Percentiles rank a stretch among this genome's conserved stretches.
phyloP scores from a whole-genome alignment of 2,113 vertebrate genomes.

The Halichoeres trimaculatus region DNA sequence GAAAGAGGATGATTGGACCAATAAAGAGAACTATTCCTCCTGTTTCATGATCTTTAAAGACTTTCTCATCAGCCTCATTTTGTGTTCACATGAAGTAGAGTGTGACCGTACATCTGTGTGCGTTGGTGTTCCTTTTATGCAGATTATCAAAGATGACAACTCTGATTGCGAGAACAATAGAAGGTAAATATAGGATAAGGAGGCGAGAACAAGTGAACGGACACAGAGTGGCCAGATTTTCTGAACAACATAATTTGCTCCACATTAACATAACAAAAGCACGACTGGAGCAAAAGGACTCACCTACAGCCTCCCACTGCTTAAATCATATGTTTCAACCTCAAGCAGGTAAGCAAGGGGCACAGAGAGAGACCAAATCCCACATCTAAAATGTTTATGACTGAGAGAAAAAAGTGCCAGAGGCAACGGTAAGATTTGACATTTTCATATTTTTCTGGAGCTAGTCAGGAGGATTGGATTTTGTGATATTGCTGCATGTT shows the following conservation, averaged over 20 bases:
- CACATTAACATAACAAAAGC: constrained; percentile 60
- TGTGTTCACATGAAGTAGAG: neutral
- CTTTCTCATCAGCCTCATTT: neutral
- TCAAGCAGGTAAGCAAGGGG: neutral
- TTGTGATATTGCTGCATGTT: neutral
- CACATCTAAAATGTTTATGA: constrained; percentile 22
- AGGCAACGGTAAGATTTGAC: constrained; percentile 3
- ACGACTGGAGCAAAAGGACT: constrained; percentile 17
- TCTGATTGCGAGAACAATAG: constrained; percentile 66
- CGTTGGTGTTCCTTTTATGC: constrained; percentile 27
- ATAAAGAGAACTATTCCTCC: constrained; percentile 2
- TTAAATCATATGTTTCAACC: constrained; percentile 22
- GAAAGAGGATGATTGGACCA: constrained; percentile 10
- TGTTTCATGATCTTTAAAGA: neutral
- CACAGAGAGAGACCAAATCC: constrained; percentile 21
- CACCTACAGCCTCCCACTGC: constrained; percentile 31
- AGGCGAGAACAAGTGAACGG: constrained; percentile 9
- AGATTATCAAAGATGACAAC: constrained; percentile 60
- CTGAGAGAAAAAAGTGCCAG: neutral
- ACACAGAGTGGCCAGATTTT: constrained; percentile 53
- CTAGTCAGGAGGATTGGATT: constrained; percentile 29
- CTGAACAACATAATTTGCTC: constrained; percentile 58
- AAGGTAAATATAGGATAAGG: constrained; percentile 50
- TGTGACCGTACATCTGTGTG: neutral
- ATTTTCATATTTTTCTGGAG: constrained; percentile 32